Base-by-base conservation (phyloP, 1,140 invertebrate genomes). In the Meloidogyne floridensis region DNA sequence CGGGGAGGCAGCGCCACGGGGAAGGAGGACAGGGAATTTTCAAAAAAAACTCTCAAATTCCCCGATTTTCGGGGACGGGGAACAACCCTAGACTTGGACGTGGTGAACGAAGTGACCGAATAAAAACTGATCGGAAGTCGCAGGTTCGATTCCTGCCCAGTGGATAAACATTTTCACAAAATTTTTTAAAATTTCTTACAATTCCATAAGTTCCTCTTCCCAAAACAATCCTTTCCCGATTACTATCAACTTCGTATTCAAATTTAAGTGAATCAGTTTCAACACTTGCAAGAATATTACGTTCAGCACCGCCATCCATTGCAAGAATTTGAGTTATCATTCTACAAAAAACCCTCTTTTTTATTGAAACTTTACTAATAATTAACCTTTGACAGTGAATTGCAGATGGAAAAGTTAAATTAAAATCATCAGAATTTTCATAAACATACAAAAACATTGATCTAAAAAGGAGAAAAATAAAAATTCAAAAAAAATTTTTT, bases 391-490 rank as follows among this genome's bases (percentile, higher is more conserved):
- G 56, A 77, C 96, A 92, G 90, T 94, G 95, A 72, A 93, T 85
- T 73, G 94, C 93, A 0, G 96, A 98, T 11, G 97, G 96, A 84
- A 99, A 94, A 90, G 95, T 98, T 91, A 99, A 96, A 93, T 99
- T 97, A 91, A 99, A 99, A 92, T 98, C 96, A 90, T 98, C 96
- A 8, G 96, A 98, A 80, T 98, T 98, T 90, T 98, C 94, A 90
- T 97, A 95, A 42, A 99, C 97, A 91, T 99, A 99, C 0, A 99
- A 92, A 91, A 98, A 98, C 2, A 98, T 92, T 80, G 96, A 97
- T 51, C 77, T 79, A 72, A 15, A 79, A 79, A n/a, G 42, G 13
- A 15, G 32, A 54, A 20, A 43, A 42, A 9, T 43, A 42, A n/a
- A 43, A 71, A 47, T 71, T 71, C 11, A 51, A 53, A 15, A 43